Conservation (phyloP, 2,888 invertebrate genomes). For the Drepanosiphum platanoidis region DNA sequence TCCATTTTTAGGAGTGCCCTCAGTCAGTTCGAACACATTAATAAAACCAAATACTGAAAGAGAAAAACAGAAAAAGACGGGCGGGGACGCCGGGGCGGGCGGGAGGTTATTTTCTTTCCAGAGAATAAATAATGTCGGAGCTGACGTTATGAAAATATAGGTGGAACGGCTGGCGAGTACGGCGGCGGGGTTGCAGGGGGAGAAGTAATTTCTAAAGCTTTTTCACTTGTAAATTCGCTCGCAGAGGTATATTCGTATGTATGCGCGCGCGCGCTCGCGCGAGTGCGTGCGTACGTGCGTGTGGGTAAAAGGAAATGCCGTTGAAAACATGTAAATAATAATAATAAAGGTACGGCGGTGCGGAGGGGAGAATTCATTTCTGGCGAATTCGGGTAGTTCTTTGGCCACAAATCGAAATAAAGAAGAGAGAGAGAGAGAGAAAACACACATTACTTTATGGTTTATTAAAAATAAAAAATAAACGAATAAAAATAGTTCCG, state of each 20-base stretch:
- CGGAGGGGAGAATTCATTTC: neutral
- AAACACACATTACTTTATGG: constrained; percentile 11
- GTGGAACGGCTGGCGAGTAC: neutral
- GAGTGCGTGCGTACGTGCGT: constrained; percentile 34
- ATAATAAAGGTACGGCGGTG: neutral
- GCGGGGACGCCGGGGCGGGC: neutral
- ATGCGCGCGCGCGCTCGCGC: neutral
- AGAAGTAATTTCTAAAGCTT: constrained; percentile 61
- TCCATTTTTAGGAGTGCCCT: constrained; percentile 62
- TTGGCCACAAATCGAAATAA: constrained; percentile 9
- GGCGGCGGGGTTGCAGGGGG: neutral
- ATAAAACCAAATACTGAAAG: constrained; percentile 60
- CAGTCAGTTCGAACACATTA: constrained; percentile 62
- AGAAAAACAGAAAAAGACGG: constrained; percentile 42
- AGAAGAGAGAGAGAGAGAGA: no score
- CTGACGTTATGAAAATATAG: constrained; percentile 58
- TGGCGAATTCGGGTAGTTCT: neutral
- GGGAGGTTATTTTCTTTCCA: constrained; percentile 56
- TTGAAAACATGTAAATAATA: constrained; percentile 64
- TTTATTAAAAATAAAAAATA: constrained; percentile 16
- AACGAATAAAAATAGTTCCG: neutral
- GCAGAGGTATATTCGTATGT: neutral
- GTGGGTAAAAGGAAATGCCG: constrained; percentile 63
- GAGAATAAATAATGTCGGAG: constrained; percentile 60
- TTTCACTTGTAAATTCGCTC: constrained; percentile 60